Evolutionary conservation across 2,888 invertebrate species (phyloP).

Genomic region (Caenorhabditis imperialis): DNA sequence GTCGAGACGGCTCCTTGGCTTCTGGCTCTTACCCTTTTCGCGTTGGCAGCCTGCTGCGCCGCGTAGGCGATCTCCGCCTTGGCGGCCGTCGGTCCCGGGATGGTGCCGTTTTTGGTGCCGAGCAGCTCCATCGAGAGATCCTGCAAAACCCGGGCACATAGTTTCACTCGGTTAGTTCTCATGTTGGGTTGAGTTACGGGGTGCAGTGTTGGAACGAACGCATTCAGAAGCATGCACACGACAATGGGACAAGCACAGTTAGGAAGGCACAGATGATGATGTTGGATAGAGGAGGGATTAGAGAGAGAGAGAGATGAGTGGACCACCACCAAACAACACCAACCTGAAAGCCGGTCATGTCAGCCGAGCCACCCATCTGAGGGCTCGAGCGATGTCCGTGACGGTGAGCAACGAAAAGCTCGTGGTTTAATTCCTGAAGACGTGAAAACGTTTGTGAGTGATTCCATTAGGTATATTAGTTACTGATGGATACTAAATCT

Average conservation of each 20-base stretch:
- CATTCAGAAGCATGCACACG: neutral
- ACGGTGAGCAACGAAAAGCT: constrained; percentile 64
- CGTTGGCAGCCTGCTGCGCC: constrained; percentile 56
- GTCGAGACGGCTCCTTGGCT: neutral
- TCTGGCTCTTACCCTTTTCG: constrained; percentile 49
- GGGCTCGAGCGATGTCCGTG: constrained; percentile 43
- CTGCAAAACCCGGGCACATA: constrained; percentile 58
- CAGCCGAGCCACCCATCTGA: constrained; percentile 38
- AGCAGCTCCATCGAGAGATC: constrained; percentile 77
- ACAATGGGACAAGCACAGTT: neutral
- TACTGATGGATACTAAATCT: too few species aligned
- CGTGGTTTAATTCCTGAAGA: constrained; percentile 64
- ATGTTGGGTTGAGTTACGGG: neutral
- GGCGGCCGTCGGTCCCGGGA: constrained; percentile 76
- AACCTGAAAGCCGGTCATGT: constrained; percentile 50
- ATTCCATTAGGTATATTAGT: neutral
- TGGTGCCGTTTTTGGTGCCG: constrained; percentile 73
- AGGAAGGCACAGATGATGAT: constrained; percentile 6
- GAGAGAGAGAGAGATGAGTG: constrained; percentile 7
- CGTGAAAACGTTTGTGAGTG: neutral
- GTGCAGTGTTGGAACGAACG: neutral
- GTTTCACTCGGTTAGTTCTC: constrained; percentile 42
- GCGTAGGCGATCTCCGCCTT: constrained; percentile 67
- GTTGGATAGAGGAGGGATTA: constrained; percentile 10
- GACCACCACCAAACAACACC: constrained; percentile 44